These are phyloP conservation scores for Melitaea cinxia DNA, from an alignment of 1,140 invertebrate genomes.

Conservation along the genomic window DNA sequence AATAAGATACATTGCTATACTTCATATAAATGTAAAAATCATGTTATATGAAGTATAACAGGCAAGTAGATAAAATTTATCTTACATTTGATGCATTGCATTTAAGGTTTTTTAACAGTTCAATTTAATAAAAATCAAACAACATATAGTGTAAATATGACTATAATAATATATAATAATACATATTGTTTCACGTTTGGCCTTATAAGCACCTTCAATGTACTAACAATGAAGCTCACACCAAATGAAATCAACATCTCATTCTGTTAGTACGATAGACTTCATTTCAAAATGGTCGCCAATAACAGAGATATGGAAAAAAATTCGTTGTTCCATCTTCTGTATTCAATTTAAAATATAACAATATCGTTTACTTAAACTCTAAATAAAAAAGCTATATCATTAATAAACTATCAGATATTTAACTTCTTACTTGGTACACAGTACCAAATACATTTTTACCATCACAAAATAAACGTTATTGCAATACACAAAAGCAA, in stretches of 20 bases:
- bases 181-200: constrained; percentile 57
- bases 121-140: constrained; percentile 80
- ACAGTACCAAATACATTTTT: constrained; percentile 63
- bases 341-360: constrained; percentile 3
- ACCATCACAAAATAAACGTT: constrained; percentile 49
- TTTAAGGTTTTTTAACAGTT: constrained; percentile 74
- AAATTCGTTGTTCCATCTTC: not conserved
- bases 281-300: constrained; percentile 2
- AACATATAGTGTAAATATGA: constrained; percentile 62
- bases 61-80: constrained; percentile 74
- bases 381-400: constrained; percentile 19
- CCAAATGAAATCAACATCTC: not conserved
- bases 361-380: constrained; percentile 23
- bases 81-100: constrained; percentile 80
- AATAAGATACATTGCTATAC: constrained; percentile 41
- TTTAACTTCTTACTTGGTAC: constrained; percentile 57
- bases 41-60: constrained; percentile 59
- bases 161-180: constrained; percentile 54
- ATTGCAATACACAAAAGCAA: constrained; percentile 32
- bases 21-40: constrained; percentile 50
- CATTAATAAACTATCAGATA: constrained; percentile 36
- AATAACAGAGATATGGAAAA: constrained; percentile 7
- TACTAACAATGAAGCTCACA: constrained; percentile 22
- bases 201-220: constrained; percentile 41
- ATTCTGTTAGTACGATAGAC: not conserved